Evolutionary conservation across 2,888 invertebrate genomes (phyloP).

Genomic region (Pardosa pseudoannulata): DNA sequence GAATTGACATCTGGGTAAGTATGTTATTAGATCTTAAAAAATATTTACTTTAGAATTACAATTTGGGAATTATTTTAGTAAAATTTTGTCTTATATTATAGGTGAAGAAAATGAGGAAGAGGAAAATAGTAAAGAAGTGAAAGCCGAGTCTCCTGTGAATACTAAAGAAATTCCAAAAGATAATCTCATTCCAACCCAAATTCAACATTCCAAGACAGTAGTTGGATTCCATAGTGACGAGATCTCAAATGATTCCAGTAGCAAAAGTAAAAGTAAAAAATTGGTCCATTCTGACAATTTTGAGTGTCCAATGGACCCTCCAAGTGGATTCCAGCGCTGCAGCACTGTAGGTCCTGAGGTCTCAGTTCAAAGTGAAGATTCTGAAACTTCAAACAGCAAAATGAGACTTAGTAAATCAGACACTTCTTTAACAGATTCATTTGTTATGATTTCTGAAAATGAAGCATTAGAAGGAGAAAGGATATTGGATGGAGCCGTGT

Average conservation of each 20-base stretch:
- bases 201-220: slow-evolving; percentile 73
- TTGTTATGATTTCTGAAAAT: slow-evolving; percentile 84
- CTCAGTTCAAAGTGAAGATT: slow-evolving; percentile 73
- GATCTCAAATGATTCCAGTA: neutral
- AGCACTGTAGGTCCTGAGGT: slow-evolving; percentile 76
- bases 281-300: slow-evolving; percentile 46
- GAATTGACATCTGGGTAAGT: too few species aligned
- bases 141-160: slow-evolving; percentile 23
- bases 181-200: slow-evolving; percentile 48
- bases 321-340: slow-evolving; percentile 65
- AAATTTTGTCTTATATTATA: neutral
- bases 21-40: too few species aligned
- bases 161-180: slow-evolving; percentile 55
- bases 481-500: slow-evolving; percentile 74
- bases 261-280: slow-evolving; percentile 28
- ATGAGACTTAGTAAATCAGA: slow-evolving; percentile 92
- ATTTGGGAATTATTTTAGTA: neutral
- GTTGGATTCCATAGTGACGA: slow-evolving; percentile 47
- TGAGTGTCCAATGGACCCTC: slow-evolving; percentile 36
- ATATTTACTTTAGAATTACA: too few species aligned
- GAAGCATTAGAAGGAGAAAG: slow-evolving; percentile 77
- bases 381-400: slow-evolving; percentile 68
- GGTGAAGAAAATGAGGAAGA: slow-evolving; percentile 37
- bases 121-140: slow-evolving; percentile 35
- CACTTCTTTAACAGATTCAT: slow-evolving; percentile 92